phyloP scores from a whole-genome alignment of 2,888 invertebrate species.

The Blera fallax region DNA sequence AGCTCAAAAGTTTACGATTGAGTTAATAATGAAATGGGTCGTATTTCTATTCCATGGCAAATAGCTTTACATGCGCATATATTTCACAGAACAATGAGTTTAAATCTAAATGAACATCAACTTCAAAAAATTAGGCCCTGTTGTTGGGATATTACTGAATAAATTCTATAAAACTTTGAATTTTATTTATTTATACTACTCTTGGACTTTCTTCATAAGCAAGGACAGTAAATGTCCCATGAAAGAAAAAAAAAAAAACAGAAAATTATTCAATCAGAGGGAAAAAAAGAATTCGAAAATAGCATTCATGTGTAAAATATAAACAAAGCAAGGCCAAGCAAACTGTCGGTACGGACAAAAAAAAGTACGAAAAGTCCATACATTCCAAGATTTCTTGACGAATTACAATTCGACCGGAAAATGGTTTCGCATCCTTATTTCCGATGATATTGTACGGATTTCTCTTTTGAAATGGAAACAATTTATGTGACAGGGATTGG shows the following conservation, averaged over 20 bases:
- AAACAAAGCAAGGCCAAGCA: conserved; percentile 52
- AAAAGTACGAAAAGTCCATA: conserved; percentile 45
- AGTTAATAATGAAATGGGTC: background rate
- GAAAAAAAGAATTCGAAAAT: conserved; percentile 49
- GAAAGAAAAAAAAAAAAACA: conserved; percentile 10
- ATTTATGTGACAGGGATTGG: conserved; percentile 71
- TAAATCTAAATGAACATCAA: conserved; percentile 45
- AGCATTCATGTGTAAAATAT: conserved; percentile 66
- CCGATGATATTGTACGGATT: conserved; percentile 67
- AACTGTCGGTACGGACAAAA: background rate
- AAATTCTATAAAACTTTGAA: conserved; percentile 31
- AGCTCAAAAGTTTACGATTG: conserved; percentile 10
- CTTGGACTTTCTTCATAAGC: conserved; percentile 14
- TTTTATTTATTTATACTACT: conserved; percentile 39
- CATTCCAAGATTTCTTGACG: conserved; percentile 71
- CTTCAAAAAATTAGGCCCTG: conserved; percentile 37
- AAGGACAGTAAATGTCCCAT: conserved; percentile 47
- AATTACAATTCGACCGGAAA: conserved; percentile 73
- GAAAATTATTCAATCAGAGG: conserved; percentile 65
- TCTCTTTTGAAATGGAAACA: conserved; percentile 72
- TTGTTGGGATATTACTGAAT: conserved; percentile 31
- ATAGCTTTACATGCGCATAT: conserved; percentile 28
- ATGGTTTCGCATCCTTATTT: conserved; percentile 71
- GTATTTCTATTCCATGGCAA: background rate
- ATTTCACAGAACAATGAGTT: conserved; percentile 43